Evolutionary conservation across 1,140 invertebrate species (phyloP), one percentile per base, ranked within the genome.

Genomic region (Pararge aegeria): DNA sequence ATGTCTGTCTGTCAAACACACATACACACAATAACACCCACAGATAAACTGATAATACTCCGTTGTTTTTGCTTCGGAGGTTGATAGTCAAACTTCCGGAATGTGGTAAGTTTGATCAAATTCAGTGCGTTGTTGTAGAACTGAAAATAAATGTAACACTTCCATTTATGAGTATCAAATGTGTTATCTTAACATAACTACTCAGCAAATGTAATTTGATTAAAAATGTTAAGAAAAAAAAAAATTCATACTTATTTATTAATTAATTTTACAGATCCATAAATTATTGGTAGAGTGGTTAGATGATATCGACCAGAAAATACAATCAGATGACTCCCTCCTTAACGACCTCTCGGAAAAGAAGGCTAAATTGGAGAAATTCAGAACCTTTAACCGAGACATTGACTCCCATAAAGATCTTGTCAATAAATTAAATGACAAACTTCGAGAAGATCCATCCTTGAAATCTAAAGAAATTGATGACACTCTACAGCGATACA

Each of bases 301-400:
- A 19, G 94, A 96, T 59, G 97, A 98, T 70, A 93, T 96, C 49
- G 94, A 96, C 72, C 92, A 93, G n/a, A 96, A 97, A 85, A 92
- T 96, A 1, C 93, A 94, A 70, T 91, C 93, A 12, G 93, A 93
- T 46, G 93, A 95, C 62, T 92, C 92, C 18, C 93, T 93, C 38
- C 90, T 95, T 9, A 96, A 96, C 71, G 97, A 98, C 83, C 89
- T 98, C 7, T 95, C 95, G 59, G 97, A 98, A 73, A 98, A 98
- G 88, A 95, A 96, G 61, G 95, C 96, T 2, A 93, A 95, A 15
- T 71, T 97, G 2, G 96, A 97, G 75, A 97, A 97, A 79, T 95
- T 95, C 73, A 94, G 93, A 67, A 93, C 93, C 0, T 92, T 97
- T 30, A 93, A 94, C 59, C 92, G 94, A 49, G 96, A 97, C 73